Percentiles rank a stretch among this genome's conserved stretches.
Evolutionary conservation across 2,888 invertebrate genomes (phyloP).

Genomic region (Hydraecia micacea): DNA sequence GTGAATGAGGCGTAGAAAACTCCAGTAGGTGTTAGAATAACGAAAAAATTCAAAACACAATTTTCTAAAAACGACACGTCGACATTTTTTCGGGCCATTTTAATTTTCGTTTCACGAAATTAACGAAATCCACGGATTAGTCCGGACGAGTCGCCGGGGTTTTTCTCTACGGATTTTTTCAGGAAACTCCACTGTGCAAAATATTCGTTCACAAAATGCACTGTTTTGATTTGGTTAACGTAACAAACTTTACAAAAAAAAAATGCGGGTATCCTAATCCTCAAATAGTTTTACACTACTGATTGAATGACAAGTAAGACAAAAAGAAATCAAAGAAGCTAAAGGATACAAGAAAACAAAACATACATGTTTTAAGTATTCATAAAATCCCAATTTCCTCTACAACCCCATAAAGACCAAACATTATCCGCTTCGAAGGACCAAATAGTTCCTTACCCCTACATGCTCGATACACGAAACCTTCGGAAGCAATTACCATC

Average conservation of each 20-base stretch:
- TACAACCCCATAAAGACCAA: neutral
- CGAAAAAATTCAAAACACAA: constrained; percentile 52
- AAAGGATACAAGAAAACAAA: neutral
- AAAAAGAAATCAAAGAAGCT: neutral
- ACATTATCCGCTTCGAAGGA: constrained; percentile 12
- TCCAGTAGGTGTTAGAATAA: constrained; percentile 27
- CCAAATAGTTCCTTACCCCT: constrained; percentile 34
- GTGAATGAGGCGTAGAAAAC: neutral
- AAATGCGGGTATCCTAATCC: neutral
- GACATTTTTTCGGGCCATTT: constrained; percentile 57
- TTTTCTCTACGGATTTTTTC: constrained; percentile 42
- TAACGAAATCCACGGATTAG: constrained; percentile 63
- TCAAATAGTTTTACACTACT: neutral
- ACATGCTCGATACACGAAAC: constrained; percentile 24
- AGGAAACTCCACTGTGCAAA: constrained; percentile 32
- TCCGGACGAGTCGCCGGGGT: constrained; percentile 22
- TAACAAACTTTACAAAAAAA: neutral
- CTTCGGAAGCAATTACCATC: constrained; percentile 62
- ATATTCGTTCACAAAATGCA: constrained; percentile 44
- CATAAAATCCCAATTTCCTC: neutral
- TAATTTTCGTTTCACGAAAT: constrained; percentile 64
- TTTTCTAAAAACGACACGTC: constrained; percentile 58
- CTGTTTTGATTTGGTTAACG: constrained; percentile 1
- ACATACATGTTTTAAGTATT: neutral
- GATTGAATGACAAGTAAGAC: neutral